These are phyloP conservation scores for Hypomecis punctinalis DNA, from an alignment of 2,888 invertebrate species.

Conservation along the genomic window DNA sequence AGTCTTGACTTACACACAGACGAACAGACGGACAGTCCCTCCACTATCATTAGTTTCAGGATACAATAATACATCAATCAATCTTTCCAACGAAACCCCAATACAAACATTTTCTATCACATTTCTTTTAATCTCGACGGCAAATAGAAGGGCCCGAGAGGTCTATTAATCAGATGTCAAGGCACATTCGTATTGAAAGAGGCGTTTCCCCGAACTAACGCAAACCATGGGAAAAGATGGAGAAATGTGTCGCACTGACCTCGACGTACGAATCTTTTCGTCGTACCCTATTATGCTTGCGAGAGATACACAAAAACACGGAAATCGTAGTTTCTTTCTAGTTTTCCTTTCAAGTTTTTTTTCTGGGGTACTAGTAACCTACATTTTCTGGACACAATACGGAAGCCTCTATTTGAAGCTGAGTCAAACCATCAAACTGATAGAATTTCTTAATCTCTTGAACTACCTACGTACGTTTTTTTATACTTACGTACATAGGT, in stretches of 20 bases:
- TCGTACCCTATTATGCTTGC: conserved; percentile 6
- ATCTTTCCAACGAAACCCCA: conserved; percentile 21
- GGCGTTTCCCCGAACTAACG: conserved; percentile 53
- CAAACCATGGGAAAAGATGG: conserved; percentile 55
- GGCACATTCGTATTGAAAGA: conserved; percentile 59
- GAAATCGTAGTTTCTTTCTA: conserved; percentile 15
- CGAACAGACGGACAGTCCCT: no score
- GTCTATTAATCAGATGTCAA: conserved; percentile 71
- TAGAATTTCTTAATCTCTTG: no score
- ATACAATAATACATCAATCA: conserved; percentile 23
- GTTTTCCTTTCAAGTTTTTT: conserved; percentile 7
- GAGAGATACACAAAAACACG: conserved; percentile 22
- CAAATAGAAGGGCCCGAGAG: conserved; percentile 48
- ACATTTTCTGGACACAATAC: not conserved
- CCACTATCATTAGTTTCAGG: not conserved
- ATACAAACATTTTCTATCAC: conserved; percentile 45
- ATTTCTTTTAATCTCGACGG: conserved; percentile 55
- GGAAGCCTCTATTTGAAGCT: no score
- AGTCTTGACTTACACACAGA: no score
- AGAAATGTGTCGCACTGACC: conserved; percentile 57
- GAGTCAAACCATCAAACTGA: no score
- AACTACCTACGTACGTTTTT: no score
- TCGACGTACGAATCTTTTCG: conserved; percentile 47
- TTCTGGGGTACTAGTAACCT: not conserved
- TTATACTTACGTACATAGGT: no score